Evolutionary conservation across 2,888 invertebrate genomes (phyloP), one percentile per base, ranked within the genome.

Genomic region (Abrostola triplasia): DNA sequence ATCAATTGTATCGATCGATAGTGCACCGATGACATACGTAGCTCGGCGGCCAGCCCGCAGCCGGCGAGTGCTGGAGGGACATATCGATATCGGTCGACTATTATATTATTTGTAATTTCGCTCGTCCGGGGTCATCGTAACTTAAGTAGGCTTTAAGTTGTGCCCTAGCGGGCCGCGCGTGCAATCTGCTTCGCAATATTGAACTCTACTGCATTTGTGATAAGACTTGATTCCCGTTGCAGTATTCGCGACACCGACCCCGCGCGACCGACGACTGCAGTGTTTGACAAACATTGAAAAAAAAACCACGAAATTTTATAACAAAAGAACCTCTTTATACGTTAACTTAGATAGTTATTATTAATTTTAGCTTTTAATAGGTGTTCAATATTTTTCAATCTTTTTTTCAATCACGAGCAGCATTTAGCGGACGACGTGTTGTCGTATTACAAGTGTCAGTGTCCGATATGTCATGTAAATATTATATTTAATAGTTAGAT

Each of bases 311-410:
- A 84, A 82, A 81, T 85, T 85, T 84, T 86, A 80, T 86, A 82
- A 83, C 83, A 85, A 84, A 78, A 67, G 82, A 89, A 90, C 90
- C 89, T 90, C 91, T 89, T 88, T 89, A 86, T 90, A 91, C 87
- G 86, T 92, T 90, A 87, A 86, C 78, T 86, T 93, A 92, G 92
- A 89, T 93, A 93, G 92, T 90, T 90, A 89, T 89, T 89, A 89
- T 88, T 92, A 90, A 90, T 91, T 92, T 87, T 93, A 92, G 93
- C 90, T 92, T 90, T 84, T 93, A 93, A 93, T 93, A 94, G 93
- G 93, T 94, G 93, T 94, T 93, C 91, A 92, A 92, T 90, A 91
- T 86, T 90, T 89, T 90, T 88, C 88, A 87, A 86, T 87, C 83
- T 86, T 87, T 85, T 86, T 85, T 84, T 80, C 81, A 75, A 80